These are phyloP conservation scores for Triops cancriformis DNA, from an alignment of 1,140 invertebrate species.

Conservation along the genomic window DNA sequence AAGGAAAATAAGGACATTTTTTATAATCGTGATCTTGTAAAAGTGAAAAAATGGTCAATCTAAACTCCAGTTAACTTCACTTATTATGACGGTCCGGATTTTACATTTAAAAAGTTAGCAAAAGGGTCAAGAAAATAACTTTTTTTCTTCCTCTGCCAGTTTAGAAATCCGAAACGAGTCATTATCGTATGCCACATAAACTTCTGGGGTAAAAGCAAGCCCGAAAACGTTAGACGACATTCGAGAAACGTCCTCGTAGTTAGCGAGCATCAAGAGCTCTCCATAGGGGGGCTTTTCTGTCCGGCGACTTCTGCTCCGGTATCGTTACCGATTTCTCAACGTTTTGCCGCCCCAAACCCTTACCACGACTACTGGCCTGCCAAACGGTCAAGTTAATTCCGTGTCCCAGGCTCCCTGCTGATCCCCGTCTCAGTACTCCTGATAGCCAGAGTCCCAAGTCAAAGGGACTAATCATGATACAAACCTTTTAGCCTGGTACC, in stretches of 20 bases:
- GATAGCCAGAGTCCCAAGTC: neutral
- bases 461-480: neutral
- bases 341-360: neutral
- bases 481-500: neutral
- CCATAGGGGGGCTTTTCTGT: neutral
- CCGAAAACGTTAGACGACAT: neutral
- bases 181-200: constrained; percentile 14
- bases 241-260: neutral
- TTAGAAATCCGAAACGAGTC: neutral
- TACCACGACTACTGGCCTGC: neutral
- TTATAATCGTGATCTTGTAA: too few relatives aligned
- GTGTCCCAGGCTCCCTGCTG: constrained; percentile 2
- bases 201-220: neutral
- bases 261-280: neutral
- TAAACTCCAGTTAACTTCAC: too few relatives aligned
- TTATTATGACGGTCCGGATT: too few relatives aligned
- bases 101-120: neutral
- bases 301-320: neutral
- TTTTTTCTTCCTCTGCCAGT: neutral
- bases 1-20: too few relatives aligned
- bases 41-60: too few relatives aligned
- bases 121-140: neutral
- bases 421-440: neutral
- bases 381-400: neutral
- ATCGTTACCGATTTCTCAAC: neutral